Conservation (phyloP, 2,113 vertebrate genomes). For the Albula goreensis region DNA sequence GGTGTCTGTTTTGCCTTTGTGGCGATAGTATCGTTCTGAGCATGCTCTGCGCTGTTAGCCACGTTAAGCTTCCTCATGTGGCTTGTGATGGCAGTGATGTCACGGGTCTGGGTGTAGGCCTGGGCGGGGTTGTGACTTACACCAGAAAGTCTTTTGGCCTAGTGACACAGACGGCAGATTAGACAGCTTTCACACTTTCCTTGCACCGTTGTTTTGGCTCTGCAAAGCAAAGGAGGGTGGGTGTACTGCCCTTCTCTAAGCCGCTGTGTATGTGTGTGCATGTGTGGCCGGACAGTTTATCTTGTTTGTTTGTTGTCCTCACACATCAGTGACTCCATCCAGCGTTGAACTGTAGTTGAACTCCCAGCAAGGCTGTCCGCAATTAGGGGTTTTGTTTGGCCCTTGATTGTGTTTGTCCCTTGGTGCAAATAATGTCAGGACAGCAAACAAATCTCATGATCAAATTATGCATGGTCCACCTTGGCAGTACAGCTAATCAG, state of each 20-base stretch:
- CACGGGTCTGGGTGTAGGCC: no score
- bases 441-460: not conserved
- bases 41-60: no score
- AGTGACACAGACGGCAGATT: no score
- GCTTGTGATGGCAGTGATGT: no score
- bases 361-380: not conserved
- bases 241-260: not conserved
- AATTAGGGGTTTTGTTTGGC: not conserved
- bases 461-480: not conserved
- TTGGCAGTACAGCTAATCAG: not conserved
- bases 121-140: no score
- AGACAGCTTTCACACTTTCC: no score
- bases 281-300: not conserved
- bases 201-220: no score
- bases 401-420: not conserved
- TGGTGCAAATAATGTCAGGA: not conserved
- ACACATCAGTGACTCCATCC: not conserved
- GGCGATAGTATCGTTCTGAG: no score
- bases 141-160: no score
- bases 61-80: no score
- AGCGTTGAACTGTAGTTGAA: not conserved
- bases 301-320: not conserved
- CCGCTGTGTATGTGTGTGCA: not conserved
- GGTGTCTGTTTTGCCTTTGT: no score
- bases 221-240: no score